Evolutionary conservation across 2,888 invertebrate species (phyloP).

Genomic region (Pheosia tremula): DNA sequence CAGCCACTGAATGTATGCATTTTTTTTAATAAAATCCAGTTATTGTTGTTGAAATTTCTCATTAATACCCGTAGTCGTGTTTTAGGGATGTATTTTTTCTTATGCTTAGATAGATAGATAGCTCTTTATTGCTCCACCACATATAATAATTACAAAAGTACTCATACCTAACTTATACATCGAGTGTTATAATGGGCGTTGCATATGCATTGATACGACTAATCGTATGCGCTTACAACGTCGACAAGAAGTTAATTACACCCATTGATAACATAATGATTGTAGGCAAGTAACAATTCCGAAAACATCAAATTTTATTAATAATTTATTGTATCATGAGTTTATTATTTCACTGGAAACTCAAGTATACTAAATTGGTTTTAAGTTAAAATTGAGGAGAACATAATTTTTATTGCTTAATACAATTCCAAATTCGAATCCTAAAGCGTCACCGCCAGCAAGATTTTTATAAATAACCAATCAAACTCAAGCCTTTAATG

Average conservation of each 20-base stretch:
- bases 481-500: conserved; percentile 63
- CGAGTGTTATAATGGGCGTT: too few species aligned
- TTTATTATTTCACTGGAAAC: not conserved
- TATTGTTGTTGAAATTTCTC: conserved; percentile 34
- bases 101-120: too few species aligned
- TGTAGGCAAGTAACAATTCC: too few species aligned
- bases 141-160: too few species aligned
- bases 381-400: conserved; percentile 25
- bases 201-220: too few species aligned
- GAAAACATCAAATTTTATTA: not conserved
- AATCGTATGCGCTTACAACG: not conserved
- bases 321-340: not conserved
- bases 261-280: not conserved
- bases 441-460: conserved; percentile 33
- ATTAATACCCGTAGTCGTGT: conserved; percentile 1
- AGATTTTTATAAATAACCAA: conserved; percentile 60
- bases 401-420: conserved; percentile 34
- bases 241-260: not conserved
- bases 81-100: not conserved
- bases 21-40: conserved; percentile 36
- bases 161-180: too few species aligned
- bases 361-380: conserved; percentile 17
- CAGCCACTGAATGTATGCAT: conserved; percentile 68
- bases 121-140: too few species aligned
- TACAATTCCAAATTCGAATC: conserved; percentile 16